A percentile compares a stretch with the other conserved stretches of the same genome.
Conservation (phyloP, 2,888 invertebrate genomes). For the Blera fallax region DNA sequence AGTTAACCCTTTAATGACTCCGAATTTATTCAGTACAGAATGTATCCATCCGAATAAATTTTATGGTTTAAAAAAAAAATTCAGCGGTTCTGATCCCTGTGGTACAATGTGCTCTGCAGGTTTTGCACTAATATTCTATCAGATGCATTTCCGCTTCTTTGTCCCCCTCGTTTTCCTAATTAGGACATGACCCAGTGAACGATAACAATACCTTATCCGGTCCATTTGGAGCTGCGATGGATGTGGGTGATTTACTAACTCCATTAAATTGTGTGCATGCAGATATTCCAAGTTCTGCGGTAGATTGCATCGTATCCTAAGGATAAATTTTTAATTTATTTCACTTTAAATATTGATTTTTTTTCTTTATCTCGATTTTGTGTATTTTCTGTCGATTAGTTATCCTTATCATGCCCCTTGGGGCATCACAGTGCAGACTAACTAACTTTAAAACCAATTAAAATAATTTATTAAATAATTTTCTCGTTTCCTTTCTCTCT, state of each 20-base stretch:
- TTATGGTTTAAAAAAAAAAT: too few relatives aligned
- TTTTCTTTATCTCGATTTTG: slow-evolving; percentile 3
- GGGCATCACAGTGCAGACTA: not conserved
- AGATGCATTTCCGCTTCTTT: not conserved
- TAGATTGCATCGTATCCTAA: not conserved
- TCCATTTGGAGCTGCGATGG: not conserved
- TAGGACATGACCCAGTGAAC: not conserved
- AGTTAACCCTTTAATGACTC: not conserved
- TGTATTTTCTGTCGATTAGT: not conserved
- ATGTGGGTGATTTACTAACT: not conserved
- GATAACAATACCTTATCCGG: not conserved
- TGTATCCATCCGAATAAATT: not conserved
- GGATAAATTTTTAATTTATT: slow-evolving; percentile 12
- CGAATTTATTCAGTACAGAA: not conserved
- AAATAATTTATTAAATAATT: not conserved
- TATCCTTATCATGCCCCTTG: not conserved
- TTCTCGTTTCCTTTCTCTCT: slow-evolving; percentile 7
- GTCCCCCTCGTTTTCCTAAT: not conserved
- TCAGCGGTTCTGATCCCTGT: not conserved
- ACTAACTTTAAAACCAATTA: not conserved
- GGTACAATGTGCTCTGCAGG: not conserved
- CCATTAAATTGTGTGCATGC: slow-evolving; percentile 17
- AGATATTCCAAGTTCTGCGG: not conserved
- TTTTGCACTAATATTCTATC: slow-evolving; percentile 13
- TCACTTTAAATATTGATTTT: not conserved